These are phyloP conservation scores for Cryptoprocta ferox DNA, from an alignment of 2,797 vertebrate species.

Conservation along the genomic window DNA sequence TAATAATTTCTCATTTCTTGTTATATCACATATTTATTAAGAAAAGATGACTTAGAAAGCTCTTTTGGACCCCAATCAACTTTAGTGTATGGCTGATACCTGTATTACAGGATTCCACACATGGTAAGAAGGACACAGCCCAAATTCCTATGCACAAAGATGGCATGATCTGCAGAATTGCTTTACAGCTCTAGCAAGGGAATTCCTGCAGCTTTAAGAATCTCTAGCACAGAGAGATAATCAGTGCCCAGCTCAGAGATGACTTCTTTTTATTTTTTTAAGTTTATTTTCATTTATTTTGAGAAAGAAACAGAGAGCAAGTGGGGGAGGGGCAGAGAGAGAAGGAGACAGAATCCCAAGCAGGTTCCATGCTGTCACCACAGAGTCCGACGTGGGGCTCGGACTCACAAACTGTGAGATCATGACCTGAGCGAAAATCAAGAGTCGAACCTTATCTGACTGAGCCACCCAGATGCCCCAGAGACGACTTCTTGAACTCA, in stretches of 20 bases:
- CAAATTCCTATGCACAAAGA: neutral
- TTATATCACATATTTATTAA: neutral
- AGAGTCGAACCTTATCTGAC: too few species aligned
- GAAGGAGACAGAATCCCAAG: too few species aligned
- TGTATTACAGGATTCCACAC: neutral
- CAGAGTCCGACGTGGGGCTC: too few species aligned
- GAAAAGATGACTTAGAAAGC: neutral
- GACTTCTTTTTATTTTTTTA: neutral
- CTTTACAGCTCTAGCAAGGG: neutral
- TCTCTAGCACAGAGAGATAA: slow-evolving; percentile 10
- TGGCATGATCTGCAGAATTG: neutral
- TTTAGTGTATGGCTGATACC: neutral
- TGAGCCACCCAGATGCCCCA: neutral
- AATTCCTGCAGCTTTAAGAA: neutral
- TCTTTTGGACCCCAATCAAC: neutral
- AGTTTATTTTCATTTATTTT: too few species aligned
- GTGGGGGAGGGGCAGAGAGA: too few species aligned
- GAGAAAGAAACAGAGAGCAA: too few species aligned
- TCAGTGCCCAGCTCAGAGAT: neutral
- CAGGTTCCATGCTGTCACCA: too few species aligned
- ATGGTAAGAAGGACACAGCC: neutral
- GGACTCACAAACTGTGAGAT: too few species aligned
- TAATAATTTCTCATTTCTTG: neutral
- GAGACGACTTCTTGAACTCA: slow-evolving; percentile 34
- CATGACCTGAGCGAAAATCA: too few species aligned